phyloP scores from a whole-genome alignment of 2,888 invertebrate species.

The Oconnorella tubifera region DNA sequence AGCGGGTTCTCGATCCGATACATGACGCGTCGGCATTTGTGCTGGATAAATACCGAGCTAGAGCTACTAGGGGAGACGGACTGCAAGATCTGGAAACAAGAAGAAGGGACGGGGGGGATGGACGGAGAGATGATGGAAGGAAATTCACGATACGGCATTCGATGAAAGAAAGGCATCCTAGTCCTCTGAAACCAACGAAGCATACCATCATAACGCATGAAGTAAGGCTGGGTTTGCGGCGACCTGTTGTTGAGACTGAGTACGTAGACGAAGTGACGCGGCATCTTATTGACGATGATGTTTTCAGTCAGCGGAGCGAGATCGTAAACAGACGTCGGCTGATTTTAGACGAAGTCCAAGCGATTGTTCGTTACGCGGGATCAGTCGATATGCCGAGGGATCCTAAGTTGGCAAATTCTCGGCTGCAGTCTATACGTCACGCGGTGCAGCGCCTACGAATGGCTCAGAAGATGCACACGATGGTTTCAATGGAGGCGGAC shows the following conservation, averaged over 20 bases:
- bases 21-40: slow-evolving; percentile 1
- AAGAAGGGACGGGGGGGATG: not conserved
- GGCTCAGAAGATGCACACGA: not conserved
- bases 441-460: slow-evolving; percentile 10
- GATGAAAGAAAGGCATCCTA: not conserved
- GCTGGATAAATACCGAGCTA: not conserved
- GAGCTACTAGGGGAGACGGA: not conserved
- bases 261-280: not conserved
- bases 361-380: slow-evolving; percentile 10
- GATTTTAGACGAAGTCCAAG: not conserved
- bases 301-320: not conserved
- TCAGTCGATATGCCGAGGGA: slow-evolving; percentile 14
- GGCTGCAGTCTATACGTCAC: slow-evolving; percentile 3
- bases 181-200: slow-evolving; percentile 19
- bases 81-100: not conserved
- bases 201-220: slow-evolving; percentile 35
- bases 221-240: slow-evolving; percentile 17
- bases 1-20: slow-evolving; percentile 6
- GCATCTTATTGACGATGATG: not conserved
- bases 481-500: slow-evolving; percentile 7
- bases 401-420: slow-evolving; percentile 1
- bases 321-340: not conserved
- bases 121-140: not conserved
- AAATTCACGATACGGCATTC: not conserved
- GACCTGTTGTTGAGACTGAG: not conserved